These are phyloP conservation scores for Coelopa pilipes DNA, from an alignment of 2,888 invertebrate genomes.

Conservation along the genomic window DNA sequence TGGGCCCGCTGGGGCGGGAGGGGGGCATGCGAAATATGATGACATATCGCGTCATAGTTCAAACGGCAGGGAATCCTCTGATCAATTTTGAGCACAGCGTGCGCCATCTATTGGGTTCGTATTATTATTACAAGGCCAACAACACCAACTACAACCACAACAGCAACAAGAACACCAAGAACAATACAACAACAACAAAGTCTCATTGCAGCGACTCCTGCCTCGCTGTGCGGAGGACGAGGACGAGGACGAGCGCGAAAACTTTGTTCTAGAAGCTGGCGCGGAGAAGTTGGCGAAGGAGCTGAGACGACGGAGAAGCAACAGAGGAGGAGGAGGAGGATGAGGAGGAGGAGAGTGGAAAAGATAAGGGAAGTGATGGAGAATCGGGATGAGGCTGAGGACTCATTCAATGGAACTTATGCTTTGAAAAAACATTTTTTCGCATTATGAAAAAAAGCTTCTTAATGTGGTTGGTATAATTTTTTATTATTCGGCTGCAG, in stretches of 20 bases:
- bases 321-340: no score
- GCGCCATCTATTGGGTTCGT: slow-evolving; percentile 58
- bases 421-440: slow-evolving; percentile 4
- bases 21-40: slow-evolving; percentile 62
- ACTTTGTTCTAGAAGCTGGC: no score
- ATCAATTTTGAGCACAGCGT: slow-evolving; percentile 68
- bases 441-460: slow-evolving; percentile 10
- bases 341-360: background rate
- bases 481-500: slow-evolving; percentile 35
- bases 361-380: background rate
- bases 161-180: no score
- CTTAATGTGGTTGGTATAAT: slow-evolving; percentile 32
- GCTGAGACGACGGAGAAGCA: no score
- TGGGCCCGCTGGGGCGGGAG: background rate
- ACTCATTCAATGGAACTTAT: slow-evolving; percentile 5
- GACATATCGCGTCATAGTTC: slow-evolving; percentile 68
- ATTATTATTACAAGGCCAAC: slow-evolving; percentile 27
- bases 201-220: background rate
- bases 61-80: slow-evolving; percentile 68
- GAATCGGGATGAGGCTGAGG: no score
- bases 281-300: no score
- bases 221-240: background rate
- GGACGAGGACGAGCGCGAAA: background rate
- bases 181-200: no score
- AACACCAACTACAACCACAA: no score